These are phyloP conservation scores for Typhlichthys subterraneus DNA, from an alignment of 2,797 vertebrate species.

Conservation along the genomic window DNA sequence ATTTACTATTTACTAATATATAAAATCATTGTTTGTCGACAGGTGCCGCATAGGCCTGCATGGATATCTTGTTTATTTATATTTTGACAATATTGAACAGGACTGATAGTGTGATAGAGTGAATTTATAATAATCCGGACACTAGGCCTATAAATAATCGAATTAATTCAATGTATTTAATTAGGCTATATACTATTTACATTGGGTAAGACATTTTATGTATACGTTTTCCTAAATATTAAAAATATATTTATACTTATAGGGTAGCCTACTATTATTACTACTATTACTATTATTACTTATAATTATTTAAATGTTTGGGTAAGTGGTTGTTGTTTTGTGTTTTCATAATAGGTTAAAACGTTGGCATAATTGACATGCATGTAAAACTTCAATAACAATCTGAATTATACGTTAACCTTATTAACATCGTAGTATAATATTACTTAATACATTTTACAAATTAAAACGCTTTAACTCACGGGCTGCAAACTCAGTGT, in stretches of 20 bases:
- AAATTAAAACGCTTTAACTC: slow-evolving; percentile 57
- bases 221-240: not conserved
- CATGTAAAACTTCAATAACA: not conserved
- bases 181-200: not conserved
- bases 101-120: too few relatives aligned
- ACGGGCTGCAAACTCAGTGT: slow-evolving; percentile 86
- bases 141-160: too few relatives aligned
- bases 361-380: not conserved
- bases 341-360: too few relatives aligned
- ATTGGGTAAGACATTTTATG: not conserved
- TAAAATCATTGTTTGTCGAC: too few relatives aligned
- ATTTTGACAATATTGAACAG: too few relatives aligned
- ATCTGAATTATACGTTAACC: not conserved
- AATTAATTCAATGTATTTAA: not conserved
- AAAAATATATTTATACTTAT: not conserved
- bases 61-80: too few relatives aligned
- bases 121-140: too few relatives aligned
- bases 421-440: not conserved
- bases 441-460: too few relatives aligned
- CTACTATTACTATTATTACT: not conserved
- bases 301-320: not conserved
- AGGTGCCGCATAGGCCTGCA: too few relatives aligned
- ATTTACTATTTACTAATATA: too few relatives aligned
- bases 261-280: not conserved
- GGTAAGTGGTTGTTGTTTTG: too few relatives aligned